phyloP scores from a whole-genome alignment of 2,797 vertebrate genomes.

The Danionella dracula region DNA sequence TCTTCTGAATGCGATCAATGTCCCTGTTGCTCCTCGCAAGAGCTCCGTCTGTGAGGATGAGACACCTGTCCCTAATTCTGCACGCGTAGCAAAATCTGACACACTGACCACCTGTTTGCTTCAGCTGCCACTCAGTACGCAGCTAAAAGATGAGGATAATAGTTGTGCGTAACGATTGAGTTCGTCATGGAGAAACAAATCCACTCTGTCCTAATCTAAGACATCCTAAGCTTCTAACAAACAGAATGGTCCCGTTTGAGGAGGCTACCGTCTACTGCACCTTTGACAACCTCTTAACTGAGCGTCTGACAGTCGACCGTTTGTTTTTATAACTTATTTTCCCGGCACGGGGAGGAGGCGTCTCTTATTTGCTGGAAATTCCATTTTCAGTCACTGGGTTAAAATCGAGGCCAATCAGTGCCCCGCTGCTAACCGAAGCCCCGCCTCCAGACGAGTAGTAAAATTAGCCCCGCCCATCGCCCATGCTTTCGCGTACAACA shows the following conservation, averaged over 20 bases:
- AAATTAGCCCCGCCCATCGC: conserved; percentile 27
- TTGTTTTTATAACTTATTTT: conserved; percentile 67
- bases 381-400: conserved; percentile 46
- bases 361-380: conserved; percentile 51
- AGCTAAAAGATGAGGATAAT: background rate
- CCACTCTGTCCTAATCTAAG: background rate
- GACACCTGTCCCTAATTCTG: conserved; percentile 49
- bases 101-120: conserved; percentile 64
- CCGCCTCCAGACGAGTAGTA: conserved; percentile 24
- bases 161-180: conserved; percentile 8
- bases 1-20: background rate
- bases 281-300: conserved; percentile 17
- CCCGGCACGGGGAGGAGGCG: conserved; percentile 67
- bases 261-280: background rate
- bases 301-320: conserved; percentile 38
- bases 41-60: conserved; percentile 26
- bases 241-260: background rate
- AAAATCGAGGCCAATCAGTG: conserved; percentile 61
- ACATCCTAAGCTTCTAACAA: background rate
- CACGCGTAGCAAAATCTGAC: conserved; percentile 44
- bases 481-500: conserved; percentile 45
- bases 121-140: conserved; percentile 14
- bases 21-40: conserved; percentile 43
- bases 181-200: background rate
- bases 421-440: background rate